Evolutionary conservation across 2,113 vertebrate species (phyloP), one percentile per base, ranked within the genome.

Genomic region (Pterocles gutturalis): DNA sequence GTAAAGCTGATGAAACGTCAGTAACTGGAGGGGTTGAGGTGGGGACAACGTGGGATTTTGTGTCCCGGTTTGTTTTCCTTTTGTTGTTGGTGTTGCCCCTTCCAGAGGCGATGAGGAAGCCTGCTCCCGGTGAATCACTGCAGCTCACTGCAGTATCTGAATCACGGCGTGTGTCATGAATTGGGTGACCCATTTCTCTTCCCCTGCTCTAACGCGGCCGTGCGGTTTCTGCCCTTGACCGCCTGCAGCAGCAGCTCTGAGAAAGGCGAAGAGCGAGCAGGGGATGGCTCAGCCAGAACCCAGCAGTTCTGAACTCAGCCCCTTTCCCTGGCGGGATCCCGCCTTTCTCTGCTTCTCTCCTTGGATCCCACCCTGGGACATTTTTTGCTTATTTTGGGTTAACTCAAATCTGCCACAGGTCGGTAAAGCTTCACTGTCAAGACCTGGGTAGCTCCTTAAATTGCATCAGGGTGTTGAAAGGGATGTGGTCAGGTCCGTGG

Each of bases 381-480:
- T 1, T 1, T 6, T 61, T 49, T 31, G 4, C 25, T 76, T 21
- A 11, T 49, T 77, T 49, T 54, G 34, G 29, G 10, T 78, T 49
- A 22, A 73, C 25, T 73, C 0, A 0, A 31, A 72, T 28, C 45
- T 34, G 19, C 5, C 15, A 2, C 0, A 4, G 19, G 4, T 81
- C 4, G 0, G 4, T 29, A 36, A 79, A 81, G 7, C 36, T 38
- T 25, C 8, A 7, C 2, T 34, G 60, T 24, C 45, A 16, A n/a
- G 71, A 49, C 12, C 20, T 5, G 15, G 43, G 0, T 0, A 11
- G n/a, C 31, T 13, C 5, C 38, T 77, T 3, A 8, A 25, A 19
- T 22, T 72, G 13, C 31, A 5, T 0, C 6, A 11, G 49, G 54
- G 43, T 11, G 1, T 3, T 1, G 4, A 2, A 46, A 26, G 3